Evolutionary conservation across 1,140 invertebrate genomes (phyloP).

Genomic region (Drosophila pachea): DNA sequence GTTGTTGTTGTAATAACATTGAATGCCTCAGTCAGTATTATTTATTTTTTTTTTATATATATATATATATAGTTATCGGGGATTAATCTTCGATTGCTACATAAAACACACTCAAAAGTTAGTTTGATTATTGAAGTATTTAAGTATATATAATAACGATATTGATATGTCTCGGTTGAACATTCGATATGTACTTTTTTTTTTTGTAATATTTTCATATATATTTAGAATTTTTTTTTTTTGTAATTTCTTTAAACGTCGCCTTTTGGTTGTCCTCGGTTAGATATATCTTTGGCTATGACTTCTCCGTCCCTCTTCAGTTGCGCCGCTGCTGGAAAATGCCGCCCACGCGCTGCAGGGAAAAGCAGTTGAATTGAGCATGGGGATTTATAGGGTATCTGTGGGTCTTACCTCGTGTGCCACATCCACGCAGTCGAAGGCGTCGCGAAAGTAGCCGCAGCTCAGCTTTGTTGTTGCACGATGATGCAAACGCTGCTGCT

Average conservation of each 20-base stretch:
- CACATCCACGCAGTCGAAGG: slow-evolving; percentile 89
- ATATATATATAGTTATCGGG: slow-evolving; percentile 6
- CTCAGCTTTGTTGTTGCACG: slow-evolving; percentile 89
- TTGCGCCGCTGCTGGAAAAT: slow-evolving; percentile 45
- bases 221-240: neutral
- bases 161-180: slow-evolving; percentile 58
- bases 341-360: slow-evolving; percentile 19
- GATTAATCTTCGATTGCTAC: slow-evolving; percentile 37
- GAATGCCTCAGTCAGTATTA: slow-evolving; percentile 75
- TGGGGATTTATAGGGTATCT: neutral
- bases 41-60: slow-evolving; percentile 16
- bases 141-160: slow-evolving; percentile 42
- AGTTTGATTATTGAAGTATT: slow-evolving; percentile 31
- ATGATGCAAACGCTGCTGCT: slow-evolving; percentile 88
- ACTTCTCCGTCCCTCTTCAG: slow-evolving; percentile 2
- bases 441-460: slow-evolving; percentile 94
- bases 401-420: slow-evolving; percentile 34
- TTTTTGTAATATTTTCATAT: slow-evolving; percentile 18
- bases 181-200: slow-evolving; percentile 41
- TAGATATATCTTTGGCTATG: neutral
- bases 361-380: neutral
- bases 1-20: slow-evolving; percentile 62
- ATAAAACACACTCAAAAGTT: slow-evolving; percentile 52
- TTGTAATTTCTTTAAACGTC: slow-evolving; percentile 20
- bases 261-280: slow-evolving; percentile 10